A percentile compares a stretch with the other conserved stretches of the same genome.
Conservation (phyloP, 2,797 vertebrate genomes). For the Leucoraja ocellata region DNA sequence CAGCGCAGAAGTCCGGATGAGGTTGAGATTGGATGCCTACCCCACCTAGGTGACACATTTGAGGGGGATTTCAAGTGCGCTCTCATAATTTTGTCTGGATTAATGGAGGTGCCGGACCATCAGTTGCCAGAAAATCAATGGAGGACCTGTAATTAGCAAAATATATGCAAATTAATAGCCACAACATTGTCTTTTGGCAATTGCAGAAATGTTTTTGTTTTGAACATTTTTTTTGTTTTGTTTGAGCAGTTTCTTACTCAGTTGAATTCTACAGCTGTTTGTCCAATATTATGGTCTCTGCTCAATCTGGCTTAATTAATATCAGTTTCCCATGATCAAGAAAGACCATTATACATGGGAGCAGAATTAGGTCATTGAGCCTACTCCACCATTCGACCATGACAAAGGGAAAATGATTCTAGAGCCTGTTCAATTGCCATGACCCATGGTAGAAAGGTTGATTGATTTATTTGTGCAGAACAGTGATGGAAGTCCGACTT, state of each 20-base stretch:
- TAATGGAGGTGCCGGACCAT: too few species aligned
- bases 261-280: neutral
- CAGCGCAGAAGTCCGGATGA: too few species aligned
- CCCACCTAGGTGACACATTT: too few species aligned
- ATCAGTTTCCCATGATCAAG: neutral
- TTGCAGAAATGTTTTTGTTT: neutral
- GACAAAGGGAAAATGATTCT: neutral
- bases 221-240: neutral
- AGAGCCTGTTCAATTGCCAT: neutral
- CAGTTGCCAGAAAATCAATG: too few species aligned
- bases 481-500: too few species aligned
- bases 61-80: too few species aligned
- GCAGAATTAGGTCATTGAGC: too few species aligned
- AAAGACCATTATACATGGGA: neutral
- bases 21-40: too few species aligned
- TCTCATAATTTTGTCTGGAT: too few species aligned
- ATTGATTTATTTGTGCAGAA: too few species aligned
- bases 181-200: neutral
- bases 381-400: too few species aligned
- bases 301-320: neutral
- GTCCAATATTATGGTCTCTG: neutral
- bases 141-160: neutral
- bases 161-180: neutral
- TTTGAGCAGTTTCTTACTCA: neutral
- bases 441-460: neutral